Evolutionary conservation across 1,140 invertebrate genomes (phyloP), one percentile per base, ranked within the genome.

Genomic region (Zophobas morio): DNA sequence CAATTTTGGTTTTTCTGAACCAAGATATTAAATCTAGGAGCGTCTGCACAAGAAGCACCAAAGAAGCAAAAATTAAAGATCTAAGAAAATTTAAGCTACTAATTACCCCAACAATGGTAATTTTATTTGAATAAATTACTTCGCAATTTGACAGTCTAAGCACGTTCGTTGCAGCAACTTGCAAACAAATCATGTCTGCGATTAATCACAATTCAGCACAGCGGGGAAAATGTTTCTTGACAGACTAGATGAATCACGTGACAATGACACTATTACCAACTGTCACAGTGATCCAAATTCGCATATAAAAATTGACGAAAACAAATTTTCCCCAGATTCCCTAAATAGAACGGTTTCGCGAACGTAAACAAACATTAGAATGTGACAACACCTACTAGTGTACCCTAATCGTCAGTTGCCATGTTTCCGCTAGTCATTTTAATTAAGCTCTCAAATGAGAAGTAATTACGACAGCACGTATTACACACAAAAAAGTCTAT

Each of bases 341-440:
- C 4, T 51, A 20, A 20, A 20, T 20, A 20, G 20, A 20, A 20
- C 20, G 20, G 20, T 20, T 20, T 20, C 20, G 20, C 20, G 20
- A 20, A 20, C 20, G 20, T 20, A 20, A 20, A 20, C 20, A 20
- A 20, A 20, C 20, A 20, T 20, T 0, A 20, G 20, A 20, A 60
- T 32, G 60, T 42, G 37, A 46, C n/a, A 66, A 66, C 57, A 63
- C 37, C 32, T 20, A 20, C 20, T 20, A 20, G 39, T 66, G 39
- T 36, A 42, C 60, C 39, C 42, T 66, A 66, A 66, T 66, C 42
- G 60, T 42, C 60, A 42, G 42, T 42, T 66, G 60, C 60, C 60
- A 42, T 39, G 39, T 42, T 66, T 66, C 60, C 60, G 60, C 39
- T 66, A 66, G 60, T 66, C 60, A 66, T 40, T 66, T 66, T 66